Evolutionary conservation across 2,888 invertebrate genomes (phyloP).

Genomic region (Eustalomyia histrio): DNA sequence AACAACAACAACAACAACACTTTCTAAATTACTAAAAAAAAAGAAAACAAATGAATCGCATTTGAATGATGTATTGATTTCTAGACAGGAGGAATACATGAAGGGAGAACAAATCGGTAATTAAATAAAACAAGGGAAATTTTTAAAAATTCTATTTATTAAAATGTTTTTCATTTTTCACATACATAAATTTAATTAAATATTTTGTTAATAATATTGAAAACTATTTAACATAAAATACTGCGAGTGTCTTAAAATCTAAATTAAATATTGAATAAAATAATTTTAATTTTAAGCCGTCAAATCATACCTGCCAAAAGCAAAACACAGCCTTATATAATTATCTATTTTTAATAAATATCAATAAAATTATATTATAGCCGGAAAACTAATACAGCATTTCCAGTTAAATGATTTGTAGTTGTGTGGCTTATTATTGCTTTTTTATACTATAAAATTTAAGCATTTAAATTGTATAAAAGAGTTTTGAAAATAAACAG

Average conservation of each 20-base stretch:
- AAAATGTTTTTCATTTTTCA: constrained; percentile 22
- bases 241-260: constrained; percentile 2
- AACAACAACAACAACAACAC: constrained; percentile 41
- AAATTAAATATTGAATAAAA: constrained; percentile 13
- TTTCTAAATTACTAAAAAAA: constrained; percentile 27
- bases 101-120: not conserved
- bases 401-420: not conserved
- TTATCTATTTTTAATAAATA: not conserved
- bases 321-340: constrained; percentile 41
- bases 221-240: constrained; percentile 42
- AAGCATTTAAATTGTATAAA: too few relatives aligned
- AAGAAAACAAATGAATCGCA: constrained; percentile 38
- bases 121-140: constrained; percentile 34
- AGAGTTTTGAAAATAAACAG: too few relatives aligned
- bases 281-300: constrained; percentile 14
- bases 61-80: constrained; percentile 24
- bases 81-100: not conserved
- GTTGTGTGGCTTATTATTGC: not conserved
- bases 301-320: constrained; percentile 3
- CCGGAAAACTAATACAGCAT: too few relatives aligned
- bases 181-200: constrained; percentile 33
- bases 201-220: constrained; percentile 30
- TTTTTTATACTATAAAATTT: too few relatives aligned
- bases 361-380: too few relatives aligned
- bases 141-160: constrained; percentile 55